Evolutionary conservation across 2,888 invertebrate species (phyloP), one percentile per base, ranked within the genome.

Genomic region (Nymphalis urticae): DNA sequence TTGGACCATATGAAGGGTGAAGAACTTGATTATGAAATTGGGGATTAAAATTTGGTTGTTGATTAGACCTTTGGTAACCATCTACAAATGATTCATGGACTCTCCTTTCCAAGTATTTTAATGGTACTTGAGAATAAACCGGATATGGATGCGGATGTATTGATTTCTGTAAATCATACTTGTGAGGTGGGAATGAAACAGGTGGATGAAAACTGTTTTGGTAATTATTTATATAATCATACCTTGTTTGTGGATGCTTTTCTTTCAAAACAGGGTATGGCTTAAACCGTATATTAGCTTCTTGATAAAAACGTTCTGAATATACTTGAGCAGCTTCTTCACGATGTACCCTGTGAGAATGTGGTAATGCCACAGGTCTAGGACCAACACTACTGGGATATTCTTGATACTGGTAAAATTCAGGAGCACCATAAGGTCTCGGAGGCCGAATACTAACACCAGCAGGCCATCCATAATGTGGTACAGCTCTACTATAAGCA

Each of bases 181-280:
- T 89, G 75, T 87, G 86, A 66, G 86, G 70, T 48, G 85, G 74
- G 74, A 84, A 85, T 56, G 85, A 77, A 67, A 85, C 80, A 48
- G 85, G 84, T 68, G 89, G 85, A 76, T 90, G 89, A 76, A 87
- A 89, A 75, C 87, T 81, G 77, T 83, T 87, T 70, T 87, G 73
- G 80, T 87, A 91, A 80, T 89, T 90, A 83, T 77, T 77, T 75
- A 89, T 77, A 84, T 90, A 92, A 72, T 92, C 92, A 90, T 92
- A 93, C 88, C 92, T 90, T 78, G 86, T 72, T 72, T 86, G 90
- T 66, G 84, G 85, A 77, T 84, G 87, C 71, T 89, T 82, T 64
- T 92, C 92, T 78, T 92, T 93, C 36, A 85, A 73, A 69, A 80
- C 76, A 70, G 90, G 90, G 75, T 92, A 93, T 50, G 92, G 91